These are phyloP conservation scores for Phalacrocorax aristotelis DNA, from an alignment of 2,113 vertebrate species.

Conservation along the genomic window DNA sequence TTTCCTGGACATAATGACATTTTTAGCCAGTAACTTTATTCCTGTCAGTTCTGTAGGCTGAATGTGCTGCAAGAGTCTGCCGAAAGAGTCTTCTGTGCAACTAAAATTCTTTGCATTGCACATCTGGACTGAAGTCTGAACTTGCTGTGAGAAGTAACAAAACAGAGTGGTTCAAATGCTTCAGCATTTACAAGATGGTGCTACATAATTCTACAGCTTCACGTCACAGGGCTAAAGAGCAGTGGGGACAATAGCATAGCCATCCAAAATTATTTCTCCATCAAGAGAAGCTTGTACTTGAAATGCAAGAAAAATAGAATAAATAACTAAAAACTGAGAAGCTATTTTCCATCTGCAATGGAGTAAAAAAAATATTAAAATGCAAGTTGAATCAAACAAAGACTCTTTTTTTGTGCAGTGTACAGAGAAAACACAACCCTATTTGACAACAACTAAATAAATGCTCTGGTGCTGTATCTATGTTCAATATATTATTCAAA, in stretches of 20 bases:
- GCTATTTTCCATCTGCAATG: background rate
- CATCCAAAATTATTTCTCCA: background rate
- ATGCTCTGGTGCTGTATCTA: background rate
- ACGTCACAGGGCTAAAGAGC: background rate
- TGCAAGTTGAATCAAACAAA: background rate
- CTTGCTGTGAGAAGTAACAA: slow-evolving; percentile 18
- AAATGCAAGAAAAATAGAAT: background rate
- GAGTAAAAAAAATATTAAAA: background rate
- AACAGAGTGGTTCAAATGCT: background rate
- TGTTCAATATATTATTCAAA: background rate
- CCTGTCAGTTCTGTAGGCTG: background rate
- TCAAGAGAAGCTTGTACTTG: background rate
- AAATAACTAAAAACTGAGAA: background rate
- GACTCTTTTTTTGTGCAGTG: background rate
- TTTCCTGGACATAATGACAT: background rate
- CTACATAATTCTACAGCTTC: background rate
- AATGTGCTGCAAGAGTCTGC: background rate
- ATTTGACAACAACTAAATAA: background rate
- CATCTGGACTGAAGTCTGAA: slow-evolving; percentile 14
- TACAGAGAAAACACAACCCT: background rate
- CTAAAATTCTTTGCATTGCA: background rate
- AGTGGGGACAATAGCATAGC: background rate
- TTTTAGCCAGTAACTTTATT: slow-evolving; percentile 14
- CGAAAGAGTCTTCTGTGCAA: background rate
- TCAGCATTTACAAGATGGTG: background rate